Base-by-base conservation (phyloP, 2,797 vertebrate species). In the Oreonectes daqikongensis region DNA sequence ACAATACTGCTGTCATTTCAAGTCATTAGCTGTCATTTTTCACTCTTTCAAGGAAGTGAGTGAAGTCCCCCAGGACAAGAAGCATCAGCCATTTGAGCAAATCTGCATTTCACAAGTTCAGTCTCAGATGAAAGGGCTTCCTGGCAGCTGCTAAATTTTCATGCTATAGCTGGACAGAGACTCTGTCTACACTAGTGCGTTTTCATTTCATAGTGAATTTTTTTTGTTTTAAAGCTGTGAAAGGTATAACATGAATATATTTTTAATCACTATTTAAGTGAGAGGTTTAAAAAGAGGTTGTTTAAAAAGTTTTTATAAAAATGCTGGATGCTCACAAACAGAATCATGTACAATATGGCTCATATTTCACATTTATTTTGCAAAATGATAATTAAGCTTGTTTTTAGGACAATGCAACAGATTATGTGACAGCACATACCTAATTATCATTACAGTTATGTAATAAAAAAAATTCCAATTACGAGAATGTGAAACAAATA, bases 21-120 rank as follows among this genome's bases (percentile, higher is more conserved):
- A 52, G 59, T 64, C 59, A 64, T 38, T 73, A 52, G 59, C 59
- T 64, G 59, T 73, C 46, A 73, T 52, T 64, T 40, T 64, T 64
- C 46, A 73, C 71, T 64, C 60, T 73, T 52, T 73, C 22, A 20
- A 40, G 46, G 59, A 53, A 73, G 59, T 32, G 55, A 46, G 18
- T 3, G 12, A 32, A 72, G 12, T 24, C 69, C 42, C 57, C 42
- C 10, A 42, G 24, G 52, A 70, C 35, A n/a, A 57, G 35, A 42
- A n/a, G 15, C 15, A 1, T 38, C 10, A 4, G 30, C 30, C 59
- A 73, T 73, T 73, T 73, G 71, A n/a, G 20, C 6, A 3, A 38
- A 40, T 73, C 44, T 73, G 59, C 46, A 64, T 64, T 52, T 64
- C 59, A 73, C 44, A 63, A 38, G 26, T 60, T 61, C 1, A 48